Conservation (phyloP, 2,797 vertebrate species). For the Phrynocephalus guinanensis region DNA sequence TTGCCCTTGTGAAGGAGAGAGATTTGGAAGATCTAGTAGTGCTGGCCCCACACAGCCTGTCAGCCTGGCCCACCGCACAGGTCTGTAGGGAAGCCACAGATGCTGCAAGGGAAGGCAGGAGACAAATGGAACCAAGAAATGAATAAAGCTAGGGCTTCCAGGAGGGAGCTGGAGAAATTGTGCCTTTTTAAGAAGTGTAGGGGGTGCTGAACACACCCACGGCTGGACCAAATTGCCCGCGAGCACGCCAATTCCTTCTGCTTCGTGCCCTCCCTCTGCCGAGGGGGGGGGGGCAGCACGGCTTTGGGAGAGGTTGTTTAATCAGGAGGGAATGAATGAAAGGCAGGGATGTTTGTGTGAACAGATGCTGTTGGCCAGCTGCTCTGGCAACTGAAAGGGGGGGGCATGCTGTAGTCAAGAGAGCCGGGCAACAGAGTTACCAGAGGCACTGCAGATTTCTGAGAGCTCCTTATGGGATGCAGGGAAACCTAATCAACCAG, state of each 20-base stretch:
- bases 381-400: not conserved
- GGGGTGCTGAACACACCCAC: not conserved
- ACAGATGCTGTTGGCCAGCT: slow-evolving; percentile 34
- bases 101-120: too few relatives aligned
- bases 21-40: too few relatives aligned
- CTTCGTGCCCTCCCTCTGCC: too few relatives aligned
- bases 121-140: too few relatives aligned
- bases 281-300: too few relatives aligned
- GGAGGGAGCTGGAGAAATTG: not conserved
- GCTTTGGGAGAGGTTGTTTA: slow-evolving; percentile 18
- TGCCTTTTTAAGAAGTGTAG: not conserved
- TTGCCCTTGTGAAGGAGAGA: too few relatives aligned
- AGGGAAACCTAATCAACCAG: not conserved
- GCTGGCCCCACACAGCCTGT: too few relatives aligned
- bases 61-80: too few relatives aligned
- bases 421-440: not conserved
- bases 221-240: not conserved
- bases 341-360: slow-evolving; percentile 18
- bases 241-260: not conserved
- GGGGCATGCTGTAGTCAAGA: not conserved
- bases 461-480: not conserved
- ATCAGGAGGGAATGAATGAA: slow-evolving; percentile 20
- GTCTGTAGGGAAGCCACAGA: too few relatives aligned
- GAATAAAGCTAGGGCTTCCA: too few relatives aligned
- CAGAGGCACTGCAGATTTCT: not conserved